phyloP scores from a whole-genome alignment of 2,888 invertebrate species.

The Pherbina coryleti region DNA sequence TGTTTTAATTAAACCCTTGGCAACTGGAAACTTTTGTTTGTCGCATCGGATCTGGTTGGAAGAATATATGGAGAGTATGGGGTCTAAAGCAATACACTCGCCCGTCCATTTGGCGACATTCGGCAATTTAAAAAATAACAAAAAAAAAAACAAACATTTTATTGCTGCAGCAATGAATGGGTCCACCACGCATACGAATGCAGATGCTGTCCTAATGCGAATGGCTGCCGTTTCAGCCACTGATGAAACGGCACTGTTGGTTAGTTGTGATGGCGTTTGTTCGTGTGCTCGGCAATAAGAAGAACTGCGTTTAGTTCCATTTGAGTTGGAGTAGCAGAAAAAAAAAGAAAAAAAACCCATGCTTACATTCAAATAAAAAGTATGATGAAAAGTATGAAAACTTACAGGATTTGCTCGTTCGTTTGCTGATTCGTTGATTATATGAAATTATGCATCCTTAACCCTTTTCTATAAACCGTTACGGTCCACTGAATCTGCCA shows the following conservation, averaged over 20 bases:
- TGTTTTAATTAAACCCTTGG: slow-evolving; percentile 43
- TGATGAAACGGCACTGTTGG: not conserved
- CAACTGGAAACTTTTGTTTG: slow-evolving; percentile 32
- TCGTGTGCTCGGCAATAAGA: not conserved
- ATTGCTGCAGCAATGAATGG: slow-evolving; percentile 10
- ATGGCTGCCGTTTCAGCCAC: not conserved
- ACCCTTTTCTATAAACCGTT: slow-evolving; percentile 22
- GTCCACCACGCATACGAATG: slow-evolving; percentile 9
- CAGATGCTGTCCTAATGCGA: slow-evolving; percentile 5
- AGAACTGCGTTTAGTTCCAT: too few relatives aligned
- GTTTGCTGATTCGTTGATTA: slow-evolving; percentile 1
- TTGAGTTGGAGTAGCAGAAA: not conserved
- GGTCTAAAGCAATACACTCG: not conserved
- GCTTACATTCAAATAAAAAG: too few relatives aligned
- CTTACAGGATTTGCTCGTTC: not conserved
- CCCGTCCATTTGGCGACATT: slow-evolving; percentile 6
- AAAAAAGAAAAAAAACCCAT: not conserved
- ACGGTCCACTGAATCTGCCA: slow-evolving; percentile 7
- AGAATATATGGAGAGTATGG: not conserved
- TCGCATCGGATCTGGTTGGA: not conserved
- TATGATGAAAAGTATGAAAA: not conserved
- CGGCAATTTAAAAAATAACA: not conserved
- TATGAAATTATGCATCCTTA: slow-evolving; percentile 28
- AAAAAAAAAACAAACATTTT: not conserved
- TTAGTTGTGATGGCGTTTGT: not conserved